Evolutionary conservation across 2,888 invertebrate genomes (phyloP).

Genomic region (Gisinianus flammeolus): DNA sequence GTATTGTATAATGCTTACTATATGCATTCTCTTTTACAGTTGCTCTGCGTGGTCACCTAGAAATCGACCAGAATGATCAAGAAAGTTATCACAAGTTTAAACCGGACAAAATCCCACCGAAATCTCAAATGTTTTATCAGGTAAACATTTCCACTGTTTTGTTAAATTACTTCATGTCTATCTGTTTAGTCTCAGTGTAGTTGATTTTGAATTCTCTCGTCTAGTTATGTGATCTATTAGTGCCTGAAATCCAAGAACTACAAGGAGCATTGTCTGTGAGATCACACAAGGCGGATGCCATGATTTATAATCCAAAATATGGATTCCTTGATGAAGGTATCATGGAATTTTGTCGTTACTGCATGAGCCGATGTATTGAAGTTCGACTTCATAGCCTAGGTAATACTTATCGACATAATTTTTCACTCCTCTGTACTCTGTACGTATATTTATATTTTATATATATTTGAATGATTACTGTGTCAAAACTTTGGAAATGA

Average conservation of each 20-base stretch:
- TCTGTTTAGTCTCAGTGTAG: too few species aligned
- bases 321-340: constrained; percentile 54
- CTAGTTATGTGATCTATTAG: constrained; percentile 78
- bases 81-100: constrained; percentile 69
- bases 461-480: too few species aligned
- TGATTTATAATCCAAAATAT: constrained; percentile 48
- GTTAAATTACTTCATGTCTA: constrained; percentile 17
- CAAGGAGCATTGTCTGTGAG: constrained; percentile 69
- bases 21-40: constrained; percentile 43
- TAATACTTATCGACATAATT: too few species aligned
- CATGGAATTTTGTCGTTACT: constrained; percentile 55
- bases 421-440: too few species aligned
- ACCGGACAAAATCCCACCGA: constrained; percentile 77
- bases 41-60: constrained; percentile 41
- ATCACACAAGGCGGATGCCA: constrained; percentile 22
- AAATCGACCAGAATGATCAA: constrained; percentile 60
- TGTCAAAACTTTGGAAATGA: too few species aligned
- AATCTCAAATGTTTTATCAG: constrained; percentile 88
- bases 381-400: constrained; percentile 47
- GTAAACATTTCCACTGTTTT: constrained; percentile 62
- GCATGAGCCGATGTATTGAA: constrained; percentile 54
- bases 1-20: too few species aligned
- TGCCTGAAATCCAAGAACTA: constrained; percentile 80
- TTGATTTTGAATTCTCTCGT: too few species aligned
- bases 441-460: too few species aligned